These are phyloP conservation scores for Linurgus olivaceus DNA, from an alignment of 2,797 vertebrate species.

Conservation along the genomic window DNA sequence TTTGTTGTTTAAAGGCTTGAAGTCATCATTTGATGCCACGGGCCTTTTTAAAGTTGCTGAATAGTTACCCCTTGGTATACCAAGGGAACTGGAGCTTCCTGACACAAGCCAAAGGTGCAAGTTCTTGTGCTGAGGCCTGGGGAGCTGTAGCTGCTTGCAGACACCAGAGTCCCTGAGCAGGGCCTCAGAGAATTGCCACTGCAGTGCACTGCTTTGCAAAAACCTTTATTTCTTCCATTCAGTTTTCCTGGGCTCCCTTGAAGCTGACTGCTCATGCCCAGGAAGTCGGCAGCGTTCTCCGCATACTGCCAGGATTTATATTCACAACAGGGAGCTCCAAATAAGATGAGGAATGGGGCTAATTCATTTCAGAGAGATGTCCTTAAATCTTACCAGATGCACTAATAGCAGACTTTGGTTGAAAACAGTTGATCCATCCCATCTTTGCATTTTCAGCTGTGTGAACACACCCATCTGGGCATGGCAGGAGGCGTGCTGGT, in stretches of 20 bases:
- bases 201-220: not conserved
- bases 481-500: not conserved
- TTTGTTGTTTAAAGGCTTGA: not conserved
- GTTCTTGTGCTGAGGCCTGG: not conserved
- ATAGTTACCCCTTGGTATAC: not conserved
- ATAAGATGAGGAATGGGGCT: not conserved
- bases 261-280: not conserved
- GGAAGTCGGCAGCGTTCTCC: not conserved
- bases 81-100: not conserved
- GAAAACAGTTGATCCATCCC: not conserved
- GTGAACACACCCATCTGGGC: accelerated
- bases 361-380: not conserved
- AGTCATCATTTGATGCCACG: accelerated
- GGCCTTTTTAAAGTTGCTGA: not conserved
- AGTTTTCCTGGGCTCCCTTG: not conserved
- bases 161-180: not conserved
- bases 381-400: not conserved
- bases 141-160: not conserved
- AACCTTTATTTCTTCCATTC: not conserved
- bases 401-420: not conserved
- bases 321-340: not conserved
- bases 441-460: not conserved
- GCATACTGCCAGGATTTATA: not conserved
- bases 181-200: not conserved
- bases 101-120: not conserved